Evolutionary conservation across 2,888 invertebrate genomes (phyloP).

Genomic region (Candidula unifasciata): DNA sequence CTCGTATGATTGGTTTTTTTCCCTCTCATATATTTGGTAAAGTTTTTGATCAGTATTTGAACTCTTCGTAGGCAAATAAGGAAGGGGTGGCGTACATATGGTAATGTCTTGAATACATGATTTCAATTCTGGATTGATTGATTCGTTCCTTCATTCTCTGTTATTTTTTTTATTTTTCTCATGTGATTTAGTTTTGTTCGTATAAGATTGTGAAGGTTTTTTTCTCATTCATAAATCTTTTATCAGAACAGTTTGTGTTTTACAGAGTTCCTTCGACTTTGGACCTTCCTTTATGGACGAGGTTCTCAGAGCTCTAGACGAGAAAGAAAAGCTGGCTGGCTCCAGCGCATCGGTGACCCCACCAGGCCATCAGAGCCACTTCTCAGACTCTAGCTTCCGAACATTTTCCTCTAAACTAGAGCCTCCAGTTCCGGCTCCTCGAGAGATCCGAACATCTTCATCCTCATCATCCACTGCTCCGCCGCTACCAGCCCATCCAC

Average conservation of each 20-base stretch:
- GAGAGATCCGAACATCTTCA: slow-evolving; percentile 18
- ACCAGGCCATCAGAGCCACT: slow-evolving; percentile 17
- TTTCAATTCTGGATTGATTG: too few relatives aligned
- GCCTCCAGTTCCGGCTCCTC: slow-evolving; percentile 26
- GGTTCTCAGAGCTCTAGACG: slow-evolving; percentile 85
- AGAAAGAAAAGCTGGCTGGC: slow-evolving; percentile 65
- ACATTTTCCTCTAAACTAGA: background rate
- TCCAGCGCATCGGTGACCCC: slow-evolving; percentile 27
- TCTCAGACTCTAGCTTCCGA: slow-evolving; percentile 30
- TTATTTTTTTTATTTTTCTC: too few relatives aligned
- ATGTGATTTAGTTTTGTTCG: background rate
- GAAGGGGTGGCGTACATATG: too few relatives aligned
- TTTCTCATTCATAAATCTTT: background rate
- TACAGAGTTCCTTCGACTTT: slow-evolving; percentile 74
- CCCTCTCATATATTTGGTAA: too few relatives aligned
- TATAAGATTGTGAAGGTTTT: too few relatives aligned
- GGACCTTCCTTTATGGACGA: slow-evolving; percentile 93
- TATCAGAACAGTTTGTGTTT: background rate
- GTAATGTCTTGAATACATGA: background rate
- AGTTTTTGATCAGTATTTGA: too few relatives aligned
- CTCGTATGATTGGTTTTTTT: too few relatives aligned
- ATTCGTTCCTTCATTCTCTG: background rate
- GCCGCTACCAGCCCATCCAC: slow-evolving; percentile 56
- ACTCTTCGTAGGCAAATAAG: too few relatives aligned
- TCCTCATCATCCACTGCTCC: slow-evolving; percentile 40